A percentile compares a stretch with the other conserved stretches of the same genome.
phyloP scores from a whole-genome alignment of 2,113 vertebrate species.

The Strix uralensis region DNA sequence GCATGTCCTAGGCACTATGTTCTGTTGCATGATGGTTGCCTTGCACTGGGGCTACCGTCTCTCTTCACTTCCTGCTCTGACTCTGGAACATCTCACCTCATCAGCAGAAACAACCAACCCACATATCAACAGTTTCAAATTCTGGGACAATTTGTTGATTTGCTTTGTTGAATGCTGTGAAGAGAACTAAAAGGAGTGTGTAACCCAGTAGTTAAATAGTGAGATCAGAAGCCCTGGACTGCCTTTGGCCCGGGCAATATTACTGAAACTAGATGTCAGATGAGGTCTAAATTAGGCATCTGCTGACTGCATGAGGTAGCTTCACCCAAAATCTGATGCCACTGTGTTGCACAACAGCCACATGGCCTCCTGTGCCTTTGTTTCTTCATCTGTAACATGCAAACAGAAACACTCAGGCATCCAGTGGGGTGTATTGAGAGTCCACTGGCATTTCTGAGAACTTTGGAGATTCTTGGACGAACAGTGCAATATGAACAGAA shows the following conservation, averaged over 20 bases:
- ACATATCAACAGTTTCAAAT: not conserved
- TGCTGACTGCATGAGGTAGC: not conserved
- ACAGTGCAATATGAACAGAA: not conserved
- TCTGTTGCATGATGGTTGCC: not conserved
- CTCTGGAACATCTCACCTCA: not conserved
- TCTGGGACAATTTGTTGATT: not conserved
- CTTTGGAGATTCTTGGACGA: not conserved
- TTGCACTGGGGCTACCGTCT: not conserved
- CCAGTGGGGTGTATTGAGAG: not conserved
- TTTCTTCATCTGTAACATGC: not conserved
- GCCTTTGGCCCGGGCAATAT: not conserved
- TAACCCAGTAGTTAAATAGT: not conserved
- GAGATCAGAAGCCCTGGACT: not conserved
- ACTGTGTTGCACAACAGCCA: accelerated
- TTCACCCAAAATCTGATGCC: not conserved
- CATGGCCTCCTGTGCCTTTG: not conserved
- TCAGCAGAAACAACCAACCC: not conserved
- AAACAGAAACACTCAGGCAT: not conserved
- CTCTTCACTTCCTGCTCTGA: not conserved
- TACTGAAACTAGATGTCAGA: not conserved
- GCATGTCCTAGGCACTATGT: not conserved
- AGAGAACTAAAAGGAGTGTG: not conserved
- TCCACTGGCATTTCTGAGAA: not conserved
- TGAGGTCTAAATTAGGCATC: not conserved
- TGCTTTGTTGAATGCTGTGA: not conserved